phyloP scores from a whole-genome alignment of 2,113 vertebrate species.

The Coreoperca whiteheadi region DNA sequence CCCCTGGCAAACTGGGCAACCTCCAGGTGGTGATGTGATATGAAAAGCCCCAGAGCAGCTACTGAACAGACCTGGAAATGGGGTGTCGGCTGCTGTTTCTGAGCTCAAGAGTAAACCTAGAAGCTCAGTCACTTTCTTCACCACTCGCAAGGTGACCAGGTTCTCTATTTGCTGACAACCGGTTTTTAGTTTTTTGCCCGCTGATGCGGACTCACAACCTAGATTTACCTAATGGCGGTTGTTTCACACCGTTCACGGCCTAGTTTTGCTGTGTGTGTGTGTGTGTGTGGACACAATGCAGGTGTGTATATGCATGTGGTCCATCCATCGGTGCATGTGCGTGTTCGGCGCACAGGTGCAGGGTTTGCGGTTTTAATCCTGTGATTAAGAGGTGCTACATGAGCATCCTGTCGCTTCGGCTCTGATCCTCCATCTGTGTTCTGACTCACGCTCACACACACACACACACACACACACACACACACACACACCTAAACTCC shows the following conservation, averaged over 20 bases:
- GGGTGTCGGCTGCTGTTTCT: background rate
- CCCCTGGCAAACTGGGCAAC: background rate
- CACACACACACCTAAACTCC: slow-evolving; percentile 23
- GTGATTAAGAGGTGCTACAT: slow-evolving; percentile 82
- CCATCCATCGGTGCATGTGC: slow-evolving; percentile 18
- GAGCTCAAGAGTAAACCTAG: background rate
- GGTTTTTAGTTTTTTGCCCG: background rate
- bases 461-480: slow-evolving; percentile 56
- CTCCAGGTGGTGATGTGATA: background rate
- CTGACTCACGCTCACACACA: slow-evolving; percentile 70
- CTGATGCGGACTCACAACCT: background rate
- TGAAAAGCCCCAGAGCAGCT: background rate
- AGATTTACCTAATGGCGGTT: background rate
- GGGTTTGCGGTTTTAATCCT: slow-evolving; percentile 71
- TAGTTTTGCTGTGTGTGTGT: background rate
- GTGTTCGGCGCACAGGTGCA: slow-evolving; percentile 67
- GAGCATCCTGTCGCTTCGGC: slow-evolving; percentile 77
- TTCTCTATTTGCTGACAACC: background rate
- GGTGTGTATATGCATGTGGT: slow-evolving; percentile 8
- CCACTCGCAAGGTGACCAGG: too few species aligned
- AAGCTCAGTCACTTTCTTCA: background rate
- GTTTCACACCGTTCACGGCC: too few species aligned
- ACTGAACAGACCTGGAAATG: background rate
- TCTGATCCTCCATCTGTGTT: slow-evolving; percentile 80
- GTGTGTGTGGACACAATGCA: slow-evolving; percentile 7